phyloP scores from a whole-genome alignment of 2,888 invertebrate species.

The Macropis europaea region DNA sequence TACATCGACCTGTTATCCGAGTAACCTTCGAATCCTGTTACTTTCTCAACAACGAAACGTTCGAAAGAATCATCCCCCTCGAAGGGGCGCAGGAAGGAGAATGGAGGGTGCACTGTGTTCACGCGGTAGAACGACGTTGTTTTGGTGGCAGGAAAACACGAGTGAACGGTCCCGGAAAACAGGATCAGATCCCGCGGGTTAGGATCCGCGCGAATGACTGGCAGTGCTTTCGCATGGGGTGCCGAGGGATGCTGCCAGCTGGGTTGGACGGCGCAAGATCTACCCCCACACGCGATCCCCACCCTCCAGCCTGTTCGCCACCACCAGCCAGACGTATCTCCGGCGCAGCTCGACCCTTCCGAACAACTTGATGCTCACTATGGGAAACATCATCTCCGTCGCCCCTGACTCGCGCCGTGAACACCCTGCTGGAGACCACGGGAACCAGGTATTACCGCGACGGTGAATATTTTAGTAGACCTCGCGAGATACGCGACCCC shows the following conservation, averaged over 20 bases:
- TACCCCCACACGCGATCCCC: conserved; percentile 67
- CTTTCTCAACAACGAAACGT: conserved; percentile 16
- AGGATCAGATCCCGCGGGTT: conserved; percentile 69
- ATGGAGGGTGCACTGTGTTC: neutral
- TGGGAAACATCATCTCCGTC: conserved; percentile 20
- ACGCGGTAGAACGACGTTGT: neutral
- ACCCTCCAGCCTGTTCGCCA: conserved; percentile 16
- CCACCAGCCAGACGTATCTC: conserved; percentile 45
- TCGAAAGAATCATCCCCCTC: neutral
- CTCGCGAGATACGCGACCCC: neutral
- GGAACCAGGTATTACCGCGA: conserved; percentile 23
- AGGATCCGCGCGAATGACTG: conserved; percentile 78
- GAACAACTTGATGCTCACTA: conserved; percentile 46
- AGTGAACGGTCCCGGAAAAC: conserved; percentile 13
- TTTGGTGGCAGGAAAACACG: neutral
- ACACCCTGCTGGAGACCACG: neutral
- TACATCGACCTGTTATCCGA: neutral
- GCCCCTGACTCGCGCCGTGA: neutral
- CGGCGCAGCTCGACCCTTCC: conserved; percentile 32
- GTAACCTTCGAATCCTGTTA: conserved; percentile 1
- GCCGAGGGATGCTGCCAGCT: conserved; percentile 77
- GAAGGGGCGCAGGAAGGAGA: neutral
- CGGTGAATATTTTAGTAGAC: conserved; percentile 41
- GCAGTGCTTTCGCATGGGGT: conserved; percentile 64
- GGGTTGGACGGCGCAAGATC: conserved; percentile 77